Conservation (phyloP, 2,797 vertebrate genomes). For the Fringilla coelebs region DNA sequence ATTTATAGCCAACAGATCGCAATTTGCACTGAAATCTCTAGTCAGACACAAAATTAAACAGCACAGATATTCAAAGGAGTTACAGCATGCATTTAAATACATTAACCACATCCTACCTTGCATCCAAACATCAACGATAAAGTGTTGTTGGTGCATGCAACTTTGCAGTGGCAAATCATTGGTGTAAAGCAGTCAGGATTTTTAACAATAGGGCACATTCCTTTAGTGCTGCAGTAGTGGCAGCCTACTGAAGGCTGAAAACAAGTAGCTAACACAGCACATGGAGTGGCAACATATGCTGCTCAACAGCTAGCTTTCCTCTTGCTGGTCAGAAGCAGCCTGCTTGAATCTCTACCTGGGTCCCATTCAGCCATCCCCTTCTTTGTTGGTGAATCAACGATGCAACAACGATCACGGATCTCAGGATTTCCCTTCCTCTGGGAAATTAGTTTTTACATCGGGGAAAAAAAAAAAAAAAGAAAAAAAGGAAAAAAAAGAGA, state of each 20-base stretch:
- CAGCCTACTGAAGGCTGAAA: conserved; percentile 72
- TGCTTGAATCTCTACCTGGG: conserved; percentile 68
- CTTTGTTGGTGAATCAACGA: conserved; percentile 65
- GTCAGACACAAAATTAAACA: conserved; percentile 45
- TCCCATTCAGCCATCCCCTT: conserved; percentile 71
- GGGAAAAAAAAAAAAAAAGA: not conserved
- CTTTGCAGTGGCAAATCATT: conserved; percentile 97
- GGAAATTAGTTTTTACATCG: conserved; percentile 57
- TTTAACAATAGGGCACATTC: conserved; percentile 90
- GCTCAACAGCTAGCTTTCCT: conserved; percentile 65
- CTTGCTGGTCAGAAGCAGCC: conserved; percentile 60
- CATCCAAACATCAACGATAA: conserved; percentile 97
- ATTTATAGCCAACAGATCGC: not conserved
- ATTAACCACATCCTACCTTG: conserved; percentile 85
- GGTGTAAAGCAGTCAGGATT: conserved; percentile 86
- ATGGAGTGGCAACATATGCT: conserved; percentile 72
- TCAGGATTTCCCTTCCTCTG: conserved; percentile 66
- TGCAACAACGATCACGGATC: conserved; percentile 58
- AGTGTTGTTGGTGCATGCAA: conserved; percentile 93
- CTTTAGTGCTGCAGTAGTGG: conserved; percentile 74
- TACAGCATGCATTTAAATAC: conserved; percentile 56
- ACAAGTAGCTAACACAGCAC: conserved; percentile 66
- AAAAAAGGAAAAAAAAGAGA: not conserved
- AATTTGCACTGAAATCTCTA: conserved; percentile 46
- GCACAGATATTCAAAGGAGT: conserved; percentile 40